Evolutionary conservation across 2,113 vertebrate species (phyloP).

Genomic region (Petaurus breviceps): DNA sequence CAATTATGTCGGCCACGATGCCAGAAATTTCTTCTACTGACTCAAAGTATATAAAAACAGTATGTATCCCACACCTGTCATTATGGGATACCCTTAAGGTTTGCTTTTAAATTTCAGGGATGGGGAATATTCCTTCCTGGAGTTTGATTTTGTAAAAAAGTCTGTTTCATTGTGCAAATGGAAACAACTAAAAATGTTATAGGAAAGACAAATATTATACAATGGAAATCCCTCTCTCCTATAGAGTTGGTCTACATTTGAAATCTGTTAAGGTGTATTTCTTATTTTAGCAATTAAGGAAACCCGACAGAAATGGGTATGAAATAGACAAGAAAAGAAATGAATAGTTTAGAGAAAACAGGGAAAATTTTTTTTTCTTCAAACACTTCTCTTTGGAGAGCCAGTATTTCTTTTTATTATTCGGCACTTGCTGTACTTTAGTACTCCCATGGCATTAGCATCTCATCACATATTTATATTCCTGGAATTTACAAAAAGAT

Average conservation of each 20-base stretch:
- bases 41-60: not conserved
- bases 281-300: not conserved
- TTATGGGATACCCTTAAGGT: not conserved
- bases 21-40: not conserved
- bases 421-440: not conserved
- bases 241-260: not conserved
- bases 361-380: not conserved
- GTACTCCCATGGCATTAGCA: not conserved
- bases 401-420: not conserved
- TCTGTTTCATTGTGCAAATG: not conserved
- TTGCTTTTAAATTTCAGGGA: not conserved
- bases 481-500: not conserved
- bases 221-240: not conserved
- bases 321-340: not conserved
- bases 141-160: not conserved
- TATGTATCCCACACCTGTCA: not conserved
- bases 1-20: not conserved
- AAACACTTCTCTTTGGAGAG: not conserved
- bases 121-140: not conserved
- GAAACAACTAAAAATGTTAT: not conserved
- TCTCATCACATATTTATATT: not conserved
- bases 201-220: not conserved
- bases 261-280: not conserved
- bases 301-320: not conserved
- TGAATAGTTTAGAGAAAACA: not conserved